A percentile compares a stretch with the other conserved stretches of the same genome.
These are phyloP conservation scores for Brachyopa scutellaris DNA, from an alignment of 2,888 invertebrate species.

Conservation along the genomic window DNA sequence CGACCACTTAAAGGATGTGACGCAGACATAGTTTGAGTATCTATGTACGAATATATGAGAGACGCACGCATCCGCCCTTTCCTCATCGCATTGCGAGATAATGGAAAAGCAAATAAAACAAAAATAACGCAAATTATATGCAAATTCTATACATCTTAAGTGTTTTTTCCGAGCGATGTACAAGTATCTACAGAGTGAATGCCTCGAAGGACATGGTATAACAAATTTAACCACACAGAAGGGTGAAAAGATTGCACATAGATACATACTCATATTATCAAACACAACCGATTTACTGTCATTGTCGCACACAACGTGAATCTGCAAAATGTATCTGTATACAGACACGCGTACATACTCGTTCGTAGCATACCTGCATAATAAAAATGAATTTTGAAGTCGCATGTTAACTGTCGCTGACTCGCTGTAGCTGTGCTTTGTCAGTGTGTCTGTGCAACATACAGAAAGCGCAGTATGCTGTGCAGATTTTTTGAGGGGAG, in stretches of 20 bases:
- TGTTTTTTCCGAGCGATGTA: conserved; percentile 37
- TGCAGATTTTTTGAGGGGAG: conserved; percentile 1
- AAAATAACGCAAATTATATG: conserved; percentile 80
- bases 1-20: conserved; percentile 11
- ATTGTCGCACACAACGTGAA: neutral
- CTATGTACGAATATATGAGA: conserved; percentile 2
- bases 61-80: conserved; percentile 25
- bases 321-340: neutral
- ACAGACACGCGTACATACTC: too few species aligned
- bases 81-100: neutral
- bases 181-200: conserved; percentile 16
- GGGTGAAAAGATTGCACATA: conserved; percentile 4
- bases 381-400: conserved; percentile 37
- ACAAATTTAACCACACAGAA: conserved; percentile 44
- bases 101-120: conserved; percentile 75
- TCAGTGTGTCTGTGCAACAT: neutral
- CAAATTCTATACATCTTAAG: conserved; percentile 78
- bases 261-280: neutral
- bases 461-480: neutral
- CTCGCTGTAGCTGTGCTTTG: too few species aligned
- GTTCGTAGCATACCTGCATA: conserved; percentile 9
- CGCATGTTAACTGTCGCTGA: neutral
- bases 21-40: neutral
- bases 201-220: conserved; percentile 43
- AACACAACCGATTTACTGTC: neutral